Evolutionary conservation across 92 coral and sea anemone species (phyloP), one percentile per base, ranked within the genome.

Genomic region (Epizoanthus stellaris): DNA sequence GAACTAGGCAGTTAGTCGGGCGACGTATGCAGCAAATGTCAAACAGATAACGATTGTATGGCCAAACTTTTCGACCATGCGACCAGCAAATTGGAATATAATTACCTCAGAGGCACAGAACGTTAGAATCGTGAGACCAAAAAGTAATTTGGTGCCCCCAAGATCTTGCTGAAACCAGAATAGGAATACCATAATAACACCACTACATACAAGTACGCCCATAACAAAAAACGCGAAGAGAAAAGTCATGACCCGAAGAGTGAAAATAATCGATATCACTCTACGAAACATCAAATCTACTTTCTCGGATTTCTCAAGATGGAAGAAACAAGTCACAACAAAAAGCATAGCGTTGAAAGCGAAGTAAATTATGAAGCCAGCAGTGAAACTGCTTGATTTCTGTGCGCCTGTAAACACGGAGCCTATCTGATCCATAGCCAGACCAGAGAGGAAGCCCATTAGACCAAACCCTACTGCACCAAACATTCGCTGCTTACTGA

Each of bases 111-210:
- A 88, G 21, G 83, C 60, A 58, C 88, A 59, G 85, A 76, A 82
- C 19, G 83, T 60, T 0, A 75, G 57, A 76, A 86, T 83, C 11
- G 88, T 65, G 20, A 88, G 91, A 7, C 88, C 88, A 5, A 88
- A 61, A 1, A 88, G 70, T 9, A 82, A 42, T 72, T 83, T 88
- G 8, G 88, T 82, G 6, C 88, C 91, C 3, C 91, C 91, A 45
- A 88, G 80, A 68, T 85, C 87, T 66, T 88, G 88, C 40, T 82
- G 88, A 56, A 66, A 88, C 91, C 91, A 88, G 80, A 88, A 88
- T 8, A 88, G 54, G 57, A 88, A 88, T 17, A 77, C n/a, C 80
- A 83, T 82, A 3, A 88, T 88, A 12, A 84, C 87, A 23, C 91
- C 91, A 34, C 91, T 85, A 14, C 77, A 86, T n/a, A n/a, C n/a